A percentile compares a stretch with the other conserved stretches of the same genome.
phyloP scores from a whole-genome alignment of 2,113 vertebrate genomes.

The Kryptolebias marmoratus region DNA sequence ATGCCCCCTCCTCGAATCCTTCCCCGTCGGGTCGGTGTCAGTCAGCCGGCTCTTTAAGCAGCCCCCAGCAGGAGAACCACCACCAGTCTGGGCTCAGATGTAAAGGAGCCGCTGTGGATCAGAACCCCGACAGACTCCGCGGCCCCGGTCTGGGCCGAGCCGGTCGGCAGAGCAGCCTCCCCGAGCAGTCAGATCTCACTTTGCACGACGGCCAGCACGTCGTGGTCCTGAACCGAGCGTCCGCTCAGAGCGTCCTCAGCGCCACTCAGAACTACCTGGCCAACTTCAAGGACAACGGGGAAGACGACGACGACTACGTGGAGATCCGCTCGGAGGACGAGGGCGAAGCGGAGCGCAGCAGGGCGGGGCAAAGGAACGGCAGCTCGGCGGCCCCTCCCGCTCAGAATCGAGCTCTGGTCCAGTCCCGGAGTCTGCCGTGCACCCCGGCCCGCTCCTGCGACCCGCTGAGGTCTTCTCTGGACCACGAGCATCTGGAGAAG shows the following conservation, averaged over 20 bases:
- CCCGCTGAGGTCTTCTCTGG: constrained; percentile 69
- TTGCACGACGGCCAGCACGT: constrained; percentile 94
- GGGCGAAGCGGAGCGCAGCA: constrained; percentile 61
- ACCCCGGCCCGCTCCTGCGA: constrained; percentile 75
- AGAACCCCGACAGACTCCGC: constrained; percentile 47
- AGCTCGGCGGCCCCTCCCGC: constrained; percentile 45
- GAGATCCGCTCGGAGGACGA: constrained; percentile 98
- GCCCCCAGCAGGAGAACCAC: constrained; percentile 78
- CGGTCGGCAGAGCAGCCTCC: constrained; percentile 80
- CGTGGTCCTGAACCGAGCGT: constrained; percentile 85
- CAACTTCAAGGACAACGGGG: constrained; percentile 93
- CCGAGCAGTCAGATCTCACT: constrained; percentile 87
- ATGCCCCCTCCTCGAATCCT: constrained; percentile 73
- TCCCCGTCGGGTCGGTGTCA: constrained; percentile 81
- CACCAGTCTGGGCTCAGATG: constrained; percentile 62
- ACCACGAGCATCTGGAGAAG: constrained; percentile 86
- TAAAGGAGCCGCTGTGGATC: constrained; percentile 55
- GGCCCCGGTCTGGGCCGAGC: constrained; percentile 47
- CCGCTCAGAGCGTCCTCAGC: constrained; percentile 83
- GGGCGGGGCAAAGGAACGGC: constrained; percentile 33
- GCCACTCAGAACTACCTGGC: constrained; percentile 94
- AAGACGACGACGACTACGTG: constrained; percentile 93
- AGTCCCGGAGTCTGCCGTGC: constrained; percentile 74
- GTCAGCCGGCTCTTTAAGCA: constrained; percentile 82
- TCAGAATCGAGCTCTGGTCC: constrained; percentile 42